Evolutionary conservation across 2,888 invertebrate genomes (phyloP), one percentile per base, ranked within the genome.

Genomic region (Emesis russula): DNA sequence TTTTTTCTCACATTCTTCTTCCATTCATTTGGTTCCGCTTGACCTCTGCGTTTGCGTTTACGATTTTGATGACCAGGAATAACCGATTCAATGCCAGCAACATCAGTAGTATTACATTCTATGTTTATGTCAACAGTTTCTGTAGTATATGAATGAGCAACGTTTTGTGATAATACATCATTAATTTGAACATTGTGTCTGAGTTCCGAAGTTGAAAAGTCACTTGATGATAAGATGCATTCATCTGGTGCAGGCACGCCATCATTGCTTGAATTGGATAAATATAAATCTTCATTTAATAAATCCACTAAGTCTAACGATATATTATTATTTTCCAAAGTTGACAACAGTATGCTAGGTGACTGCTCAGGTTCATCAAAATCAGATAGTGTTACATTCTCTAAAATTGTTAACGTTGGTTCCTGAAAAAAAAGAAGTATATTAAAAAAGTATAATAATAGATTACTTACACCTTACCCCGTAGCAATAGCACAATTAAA

Each of bases 1-100:
- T 77, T 89, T 79, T 87, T 88, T 83, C 91, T 81, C 81, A 81
- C 44, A 78, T 91, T 89, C 74, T 87, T 88, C 74, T 92, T 87
- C 89, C 87, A 92, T 83, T 84, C 77, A 15, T 31, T 90, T 7
- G 87, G 86, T 11, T 90, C 85, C 48, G 88, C 88, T 77, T 76
- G 87, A 81, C 88, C 85, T 73, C 80, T 89, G 83, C 87, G 85
- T 44, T 87, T 87, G 53, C 89, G 89, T 80, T 91, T 91, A 13
- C 87, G 82, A 74, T 88, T 88, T 87, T 88, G 90, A 58, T 33
- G 81, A 53, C 90, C 90, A 79, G 88, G 9, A 41, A 9, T 41
- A 41, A 41, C 6, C 9, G 9, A 41, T 41, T 6, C 41, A 7
- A 41, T 41, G 6, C 41, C 41, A 41, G 41, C 41, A 41, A 41